These are phyloP conservation scores for Vanessa tameamea DNA, from an alignment of 1,140 invertebrate species.

Conservation along the genomic window DNA sequence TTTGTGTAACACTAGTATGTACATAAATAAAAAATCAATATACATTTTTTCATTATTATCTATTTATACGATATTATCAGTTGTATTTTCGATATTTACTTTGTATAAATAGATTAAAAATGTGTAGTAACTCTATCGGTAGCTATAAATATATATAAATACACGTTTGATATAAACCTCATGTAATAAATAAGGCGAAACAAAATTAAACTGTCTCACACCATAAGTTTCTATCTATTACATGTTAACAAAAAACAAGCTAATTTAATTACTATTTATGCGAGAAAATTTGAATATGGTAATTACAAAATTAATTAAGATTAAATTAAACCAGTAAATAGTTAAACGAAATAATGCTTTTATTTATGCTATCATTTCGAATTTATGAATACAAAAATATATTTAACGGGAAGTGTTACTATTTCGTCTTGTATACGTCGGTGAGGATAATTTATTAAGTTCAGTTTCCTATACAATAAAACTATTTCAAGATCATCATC, in stretches of 20 bases:
- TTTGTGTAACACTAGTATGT: neutral
- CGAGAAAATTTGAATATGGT: constrained; percentile 26
- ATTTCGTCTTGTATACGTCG: too few relatives aligned
- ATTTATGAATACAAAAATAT: neutral
- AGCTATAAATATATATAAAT: neutral
- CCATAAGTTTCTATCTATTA: constrained; percentile 1
- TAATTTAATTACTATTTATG: constrained; percentile 12
- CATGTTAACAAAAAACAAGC: constrained; percentile 3
- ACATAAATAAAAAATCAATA: too few relatives aligned
- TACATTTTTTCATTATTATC: too few relatives aligned
- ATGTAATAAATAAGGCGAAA: neutral
- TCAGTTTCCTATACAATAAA: neutral
- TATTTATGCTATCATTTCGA: too few relatives aligned
- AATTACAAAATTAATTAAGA: constrained; percentile 31
- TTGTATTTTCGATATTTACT: too few relatives aligned
- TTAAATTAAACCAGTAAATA: constrained; percentile 1
- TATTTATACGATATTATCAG: too few relatives aligned
- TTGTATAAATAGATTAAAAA: too few relatives aligned
- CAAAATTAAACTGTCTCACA: neutral
- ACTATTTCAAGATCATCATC: too few relatives aligned
- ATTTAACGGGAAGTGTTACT: too few relatives aligned
- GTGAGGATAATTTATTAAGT: neutral
- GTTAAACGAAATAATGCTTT: neutral
- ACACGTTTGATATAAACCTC: neutral
- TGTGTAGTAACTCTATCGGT: too few relatives aligned